These are phyloP conservation scores for Helogale parvula DNA, from an alignment of 2,113 vertebrate species.

Conservation along the genomic window DNA sequence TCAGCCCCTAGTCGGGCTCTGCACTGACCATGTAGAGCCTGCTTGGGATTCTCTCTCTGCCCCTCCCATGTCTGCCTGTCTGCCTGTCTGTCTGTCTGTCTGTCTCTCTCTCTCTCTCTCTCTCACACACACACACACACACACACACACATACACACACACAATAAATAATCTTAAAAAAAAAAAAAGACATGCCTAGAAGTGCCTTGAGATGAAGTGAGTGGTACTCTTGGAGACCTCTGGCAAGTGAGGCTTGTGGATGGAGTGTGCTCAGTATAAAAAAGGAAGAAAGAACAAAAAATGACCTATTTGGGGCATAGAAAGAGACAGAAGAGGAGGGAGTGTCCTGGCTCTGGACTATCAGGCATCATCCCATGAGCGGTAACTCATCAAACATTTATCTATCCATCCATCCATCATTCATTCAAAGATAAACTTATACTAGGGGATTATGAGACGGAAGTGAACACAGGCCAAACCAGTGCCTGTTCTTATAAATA, in stretches of 20 bases:
- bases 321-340: not conserved
- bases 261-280: not conserved
- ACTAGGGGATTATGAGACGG: not conserved
- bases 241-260: not conserved
- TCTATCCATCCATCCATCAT: not conserved
- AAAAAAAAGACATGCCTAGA: not conserved
- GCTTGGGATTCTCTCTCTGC: no score
- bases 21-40: no score
- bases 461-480: not conserved
- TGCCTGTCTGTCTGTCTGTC: no score
- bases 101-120: no score
- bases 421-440: not conserved
- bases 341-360: not conserved
- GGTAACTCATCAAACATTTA: not conserved
- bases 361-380: not conserved
- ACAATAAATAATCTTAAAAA: no score
- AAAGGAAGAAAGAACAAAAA: not conserved
- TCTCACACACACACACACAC: no score
- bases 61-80: no score
- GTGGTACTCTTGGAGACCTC: not conserved
- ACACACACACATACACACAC: no score
- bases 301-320: not conserved
- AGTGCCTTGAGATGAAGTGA: not conserved
- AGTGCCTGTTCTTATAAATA: not conserved
- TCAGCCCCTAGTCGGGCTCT: no score